Evolutionary conservation across 2,888 invertebrate species (phyloP), one percentile per base, ranked within the genome.

Genomic region (Synergus itoensis): DNA sequence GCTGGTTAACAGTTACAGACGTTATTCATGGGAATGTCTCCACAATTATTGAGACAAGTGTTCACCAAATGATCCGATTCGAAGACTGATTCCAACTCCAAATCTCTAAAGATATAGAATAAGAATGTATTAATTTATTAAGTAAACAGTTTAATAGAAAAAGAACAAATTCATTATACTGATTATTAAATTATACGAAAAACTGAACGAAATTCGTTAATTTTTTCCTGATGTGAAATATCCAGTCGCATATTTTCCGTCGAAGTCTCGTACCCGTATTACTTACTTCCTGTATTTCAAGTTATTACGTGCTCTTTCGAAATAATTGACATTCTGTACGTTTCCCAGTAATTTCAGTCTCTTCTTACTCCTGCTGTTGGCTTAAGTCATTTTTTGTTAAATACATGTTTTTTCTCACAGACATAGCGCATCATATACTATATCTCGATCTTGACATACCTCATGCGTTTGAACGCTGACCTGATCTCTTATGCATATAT

Each of bases 231-330:
- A 4, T n/a, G 14, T 9, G n/a, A 53, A 53, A 53, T 48, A 53
- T n/a, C n/a, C 9, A 53, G n/a, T 53, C n/a, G 1, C 21, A 12
- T 9, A 60, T 21, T 60, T 18, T 60, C 12, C 21, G 11, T 21
- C 21, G 12, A 60, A 9, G 8, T 67, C 21, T 67, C 45, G 21
- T 67, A 67, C 11, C 9, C n/a, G n/a, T 65, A n/a, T 65, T n/a
- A 36, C 11, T 45, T 73, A 45, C 53, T 73, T 73, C 69, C 48
- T 73, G 69, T 28, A 73, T 48, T 73, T 73, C 48, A 14, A 53
- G 69, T 45, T 28, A 14, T 73, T 73, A 73, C 69, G 69, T 53
- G 69, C 48, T 73, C 48, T 73, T 53, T 73, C 69, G 69, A 73
- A 69, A 69, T 69, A 69, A 69, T 69, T 48, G 48, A 69, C 69